Percentiles rank a stretch among this genome's conserved stretches.
These are phyloP conservation scores for Willisornis vidua DNA, from an alignment of 2,113 vertebrate species.

Conservation along the genomic window DNA sequence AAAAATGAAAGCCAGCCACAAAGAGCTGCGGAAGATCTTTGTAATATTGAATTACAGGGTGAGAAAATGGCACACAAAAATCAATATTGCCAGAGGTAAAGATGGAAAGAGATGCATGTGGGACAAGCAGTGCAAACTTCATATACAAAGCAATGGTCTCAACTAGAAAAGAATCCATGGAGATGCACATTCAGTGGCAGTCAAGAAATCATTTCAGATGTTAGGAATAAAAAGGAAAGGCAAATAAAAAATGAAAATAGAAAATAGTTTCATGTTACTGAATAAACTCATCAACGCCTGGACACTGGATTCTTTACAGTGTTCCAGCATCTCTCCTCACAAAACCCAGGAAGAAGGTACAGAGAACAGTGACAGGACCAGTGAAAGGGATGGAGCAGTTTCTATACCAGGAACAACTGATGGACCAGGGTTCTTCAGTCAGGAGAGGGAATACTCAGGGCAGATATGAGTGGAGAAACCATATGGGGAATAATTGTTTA, in stretches of 20 bases:
- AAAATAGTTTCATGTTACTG: not conserved
- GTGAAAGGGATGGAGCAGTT: not conserved
- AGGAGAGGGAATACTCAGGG: not conserved
- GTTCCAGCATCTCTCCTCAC: not conserved
- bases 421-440: not conserved
- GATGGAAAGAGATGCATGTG: not conserved
- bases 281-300: not conserved
- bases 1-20: not conserved
- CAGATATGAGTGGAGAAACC: not conserved
- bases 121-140: not conserved
- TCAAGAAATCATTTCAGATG: not conserved
- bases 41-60: not conserved
- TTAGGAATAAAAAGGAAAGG: not conserved
- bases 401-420: not conserved
- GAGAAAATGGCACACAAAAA: not conserved
- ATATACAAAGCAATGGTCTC: not conserved
- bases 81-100: not conserved
- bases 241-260: not conserved
- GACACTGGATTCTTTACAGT: not conserved
- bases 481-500: not conserved
- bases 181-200: not conserved
- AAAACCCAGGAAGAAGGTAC: not conserved
- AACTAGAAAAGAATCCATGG: not conserved
- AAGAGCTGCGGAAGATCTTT: not conserved
- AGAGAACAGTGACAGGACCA: not conserved